A percentile compares a stretch with the other conserved stretches of the same genome.
These are phyloP conservation scores for Yponomeuta evonymella DNA, from an alignment of 2,888 invertebrate genomes.

Conservation along the genomic window DNA sequence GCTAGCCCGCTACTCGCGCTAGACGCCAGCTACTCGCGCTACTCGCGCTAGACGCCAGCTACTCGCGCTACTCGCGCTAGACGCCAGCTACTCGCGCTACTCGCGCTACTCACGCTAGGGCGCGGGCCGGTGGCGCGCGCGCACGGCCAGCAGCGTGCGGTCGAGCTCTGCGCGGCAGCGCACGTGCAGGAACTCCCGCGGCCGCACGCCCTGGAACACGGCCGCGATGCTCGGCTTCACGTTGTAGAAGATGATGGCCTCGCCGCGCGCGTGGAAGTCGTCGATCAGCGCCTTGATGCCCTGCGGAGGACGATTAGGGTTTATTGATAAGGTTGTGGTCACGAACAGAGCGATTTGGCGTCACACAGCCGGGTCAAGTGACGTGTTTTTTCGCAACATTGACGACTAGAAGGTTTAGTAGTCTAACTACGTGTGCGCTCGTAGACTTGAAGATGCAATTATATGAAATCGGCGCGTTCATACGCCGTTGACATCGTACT, in stretches of 20 bases:
- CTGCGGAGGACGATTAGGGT: constrained; percentile 47
- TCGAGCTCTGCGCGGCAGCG: constrained; percentile 30
- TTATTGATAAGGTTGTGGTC: not conserved
- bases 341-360: not conserved
- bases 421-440: too few species aligned
- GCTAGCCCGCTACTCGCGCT: too few species aligned
- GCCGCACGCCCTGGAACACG: constrained; percentile 83
- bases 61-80: too few species aligned
- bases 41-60: too few species aligned
- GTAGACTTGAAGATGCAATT: too few species aligned
- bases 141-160: constrained; percentile 50
- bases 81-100: not conserved
- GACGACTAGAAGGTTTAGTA: too few species aligned
- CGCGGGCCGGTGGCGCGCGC: constrained; percentile 20
- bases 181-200: constrained; percentile 78
- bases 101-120: constrained; percentile 11
- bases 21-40: too few species aligned
- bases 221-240: constrained; percentile 83
- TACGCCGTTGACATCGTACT: too few species aligned
- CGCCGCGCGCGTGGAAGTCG: constrained; percentile 81
- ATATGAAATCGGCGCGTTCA: too few species aligned
- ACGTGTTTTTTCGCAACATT: too few species aligned
- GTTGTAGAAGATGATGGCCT: constrained; percentile 84
- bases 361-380: too few species aligned
- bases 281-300: constrained; percentile 82